phyloP scores from a whole-genome alignment of 2,113 vertebrate genomes.

The Paradoxurus hermaphroditus region DNA sequence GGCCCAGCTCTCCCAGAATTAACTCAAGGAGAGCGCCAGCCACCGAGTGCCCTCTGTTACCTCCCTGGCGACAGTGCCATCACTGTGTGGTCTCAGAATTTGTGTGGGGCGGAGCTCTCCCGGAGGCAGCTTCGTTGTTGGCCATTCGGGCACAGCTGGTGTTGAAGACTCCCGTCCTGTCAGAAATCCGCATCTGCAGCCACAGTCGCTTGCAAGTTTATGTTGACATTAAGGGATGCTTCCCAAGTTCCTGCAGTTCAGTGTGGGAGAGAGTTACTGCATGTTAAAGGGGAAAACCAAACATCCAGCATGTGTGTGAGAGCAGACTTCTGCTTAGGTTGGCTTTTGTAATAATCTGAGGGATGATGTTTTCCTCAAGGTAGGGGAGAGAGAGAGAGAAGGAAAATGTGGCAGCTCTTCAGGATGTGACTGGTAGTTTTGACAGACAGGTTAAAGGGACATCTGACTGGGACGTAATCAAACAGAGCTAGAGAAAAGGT shows the following conservation, averaged over 20 bases:
- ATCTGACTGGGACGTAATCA: not conserved
- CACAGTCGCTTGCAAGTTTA: not conserved
- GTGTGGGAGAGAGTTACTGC: not conserved
- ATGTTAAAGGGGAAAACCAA: not conserved
- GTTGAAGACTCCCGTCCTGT: not conserved
- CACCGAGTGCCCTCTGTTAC: not conserved
- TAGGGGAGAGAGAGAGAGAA: not conserved
- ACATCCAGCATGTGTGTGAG: not conserved
- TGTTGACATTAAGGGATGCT: not conserved
- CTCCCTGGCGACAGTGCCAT: accelerated
- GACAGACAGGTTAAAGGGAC: not conserved
- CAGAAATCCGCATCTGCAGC: not conserved
- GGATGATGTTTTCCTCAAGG: not conserved
- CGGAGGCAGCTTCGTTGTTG: not conserved
- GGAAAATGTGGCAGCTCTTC: not conserved
- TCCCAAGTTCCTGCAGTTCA: not conserved
- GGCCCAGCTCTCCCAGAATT: not conserved
- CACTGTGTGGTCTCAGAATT: not conserved
- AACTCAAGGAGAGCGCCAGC: not conserved
- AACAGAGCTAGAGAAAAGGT: not conserved
- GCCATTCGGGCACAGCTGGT: not conserved
- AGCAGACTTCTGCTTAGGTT: not conserved
- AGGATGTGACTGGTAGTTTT: not conserved
- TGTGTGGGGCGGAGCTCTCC: too few relatives aligned
- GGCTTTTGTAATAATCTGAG: not conserved